These are phyloP conservation scores for Canis aureus DNA, from an alignment of 2,113 vertebrate genomes.

Conservation along the genomic window DNA sequence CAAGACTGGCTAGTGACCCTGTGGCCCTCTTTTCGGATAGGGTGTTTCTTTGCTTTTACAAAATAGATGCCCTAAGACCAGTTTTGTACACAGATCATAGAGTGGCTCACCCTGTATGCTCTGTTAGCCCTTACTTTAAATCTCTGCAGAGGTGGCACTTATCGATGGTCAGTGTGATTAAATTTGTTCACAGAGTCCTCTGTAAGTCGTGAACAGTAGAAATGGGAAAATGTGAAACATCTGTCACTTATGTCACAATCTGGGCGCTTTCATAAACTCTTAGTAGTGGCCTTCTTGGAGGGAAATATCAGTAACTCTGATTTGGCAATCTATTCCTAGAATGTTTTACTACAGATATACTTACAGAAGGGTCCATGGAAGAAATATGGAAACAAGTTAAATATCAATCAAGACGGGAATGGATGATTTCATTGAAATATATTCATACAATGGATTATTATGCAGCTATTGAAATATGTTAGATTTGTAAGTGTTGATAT, in stretches of 20 bases:
- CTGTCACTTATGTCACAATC: conserved; percentile 35
- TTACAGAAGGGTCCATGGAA: not conserved
- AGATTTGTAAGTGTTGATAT: not conserved
- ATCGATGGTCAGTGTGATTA: conserved; percentile 46
- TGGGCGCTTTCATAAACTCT: not conserved
- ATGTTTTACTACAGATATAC: not conserved
- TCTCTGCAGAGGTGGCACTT: not conserved
- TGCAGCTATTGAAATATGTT: not conserved
- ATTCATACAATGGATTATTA: not conserved
- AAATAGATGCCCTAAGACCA: not conserved
- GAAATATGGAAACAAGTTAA: not conserved
- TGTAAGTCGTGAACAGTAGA: conserved; percentile 52
- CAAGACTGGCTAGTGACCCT: not conserved
- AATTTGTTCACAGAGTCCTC: conserved; percentile 58
- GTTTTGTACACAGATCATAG: not conserved
- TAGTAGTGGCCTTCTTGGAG: conserved; percentile 3
- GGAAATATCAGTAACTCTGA: not conserved
- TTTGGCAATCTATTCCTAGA: not conserved
- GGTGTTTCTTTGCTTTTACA: not conserved
- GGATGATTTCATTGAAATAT: not conserved
- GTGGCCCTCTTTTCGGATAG: conserved; percentile 3
- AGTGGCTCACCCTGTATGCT: not conserved
- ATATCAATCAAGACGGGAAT: not conserved
- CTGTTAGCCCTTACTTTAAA: not conserved
- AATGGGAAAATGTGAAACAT: conserved; percentile 46